These are phyloP conservation scores for Scleropages formosus DNA, from an alignment of 2,797 vertebrate genomes.

Conservation along the genomic window DNA sequence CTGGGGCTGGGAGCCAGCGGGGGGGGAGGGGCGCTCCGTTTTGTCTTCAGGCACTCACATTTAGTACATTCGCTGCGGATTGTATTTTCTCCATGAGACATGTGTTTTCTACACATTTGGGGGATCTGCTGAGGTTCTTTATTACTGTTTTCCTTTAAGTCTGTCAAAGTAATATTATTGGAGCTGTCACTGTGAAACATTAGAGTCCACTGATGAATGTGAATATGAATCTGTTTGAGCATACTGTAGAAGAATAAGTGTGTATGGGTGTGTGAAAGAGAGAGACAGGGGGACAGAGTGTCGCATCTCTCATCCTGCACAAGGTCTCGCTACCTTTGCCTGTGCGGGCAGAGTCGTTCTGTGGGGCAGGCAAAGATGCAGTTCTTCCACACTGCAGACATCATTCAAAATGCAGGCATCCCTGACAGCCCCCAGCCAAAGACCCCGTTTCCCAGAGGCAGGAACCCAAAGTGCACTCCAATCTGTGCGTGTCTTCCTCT, in stretches of 20 bases:
- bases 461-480: slow-evolving; percentile 43
- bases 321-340: background rate
- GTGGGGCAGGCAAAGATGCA: no score
- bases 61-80: background rate
- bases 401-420: slow-evolving; percentile 50
- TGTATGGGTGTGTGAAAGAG: slow-evolving; percentile 9
- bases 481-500: slow-evolving; percentile 32
- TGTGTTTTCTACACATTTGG: no score
- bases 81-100: slow-evolving; percentile 41
- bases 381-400: slow-evolving; percentile 28
- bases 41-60: background rate
- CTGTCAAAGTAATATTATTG: no score
- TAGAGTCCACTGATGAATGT: background rate
- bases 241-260: background rate
- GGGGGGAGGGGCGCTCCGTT: background rate
- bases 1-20: background rate
- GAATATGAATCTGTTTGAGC: slow-evolving; percentile 31
- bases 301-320: background rate
- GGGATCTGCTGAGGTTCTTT: no score
- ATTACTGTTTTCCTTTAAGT: no score
- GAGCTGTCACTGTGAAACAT: no score
- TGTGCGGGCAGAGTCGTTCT: no score
- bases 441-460: slow-evolving; percentile 50
- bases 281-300: background rate
- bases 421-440: slow-evolving; percentile 52